Base-by-base conservation (phyloP, 2,797 vertebrate genomes). In the Loris lydekkerianus region DNA sequence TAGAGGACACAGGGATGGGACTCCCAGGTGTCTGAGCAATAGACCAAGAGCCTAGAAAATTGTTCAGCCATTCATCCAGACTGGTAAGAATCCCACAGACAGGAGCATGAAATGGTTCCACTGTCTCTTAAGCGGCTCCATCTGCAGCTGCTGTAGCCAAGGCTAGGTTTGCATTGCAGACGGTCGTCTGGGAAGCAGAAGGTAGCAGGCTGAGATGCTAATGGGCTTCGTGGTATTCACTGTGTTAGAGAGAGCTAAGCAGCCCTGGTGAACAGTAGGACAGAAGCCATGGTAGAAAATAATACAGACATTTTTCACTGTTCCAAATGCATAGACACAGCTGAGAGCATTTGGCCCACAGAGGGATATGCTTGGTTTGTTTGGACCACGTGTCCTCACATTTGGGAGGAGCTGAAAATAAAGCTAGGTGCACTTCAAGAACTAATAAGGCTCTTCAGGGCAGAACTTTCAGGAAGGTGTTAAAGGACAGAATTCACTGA, bases 21-120 rank as follows among this genome's bases (percentile, higher is more conserved):
- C 61, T 89, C 82, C 87, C 93, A 93, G 76, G 89, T 90, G 84
- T 87, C 78, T 61, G 91, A 86, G 90, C 49, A 82, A 29, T 17
- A 94, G 94, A 96, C 95, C 23, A 0, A 75, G 73, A 87, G 75
- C 78, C 89, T 93, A 34, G 84, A 72, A 94, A 96, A 86, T 0
- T 25, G 20, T 76, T 84, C 53, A 92, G 53, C 60, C 11, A 0
- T 94, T 80, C 4, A 6, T 88, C 40, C 73, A 91, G 94, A 40
- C 60, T 13, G 46, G 31, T 56, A 40, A 78, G 85, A 75, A 80
- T 69, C 11, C 58, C 7, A 0, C 1, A 15, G 43, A 77, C 25
- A 21, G 83, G 70, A 91, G 75, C 80, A 31, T 3, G 21, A 69
- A 84, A 70, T 46, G 60, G 31, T 73, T 60, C 93, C 65, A 13